Percentiles rank a stretch among this genome's conserved stretches.
These are phyloP conservation scores for Orientallactaga bullata DNA, from an alignment of 2,113 vertebrate genomes.

Conservation along the genomic window DNA sequence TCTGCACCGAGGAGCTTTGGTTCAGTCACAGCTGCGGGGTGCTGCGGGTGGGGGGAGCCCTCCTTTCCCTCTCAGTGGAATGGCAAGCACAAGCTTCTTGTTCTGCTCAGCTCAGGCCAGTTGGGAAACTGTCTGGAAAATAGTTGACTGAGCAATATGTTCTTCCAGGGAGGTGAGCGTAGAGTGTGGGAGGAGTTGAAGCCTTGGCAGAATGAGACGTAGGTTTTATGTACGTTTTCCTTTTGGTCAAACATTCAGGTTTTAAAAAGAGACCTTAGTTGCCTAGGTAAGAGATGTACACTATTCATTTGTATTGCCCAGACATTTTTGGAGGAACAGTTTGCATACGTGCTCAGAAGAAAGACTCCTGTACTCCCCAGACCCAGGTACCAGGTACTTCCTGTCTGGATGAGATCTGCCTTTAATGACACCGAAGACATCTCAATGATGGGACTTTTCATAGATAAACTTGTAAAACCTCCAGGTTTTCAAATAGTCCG, in stretches of 20 bases:
- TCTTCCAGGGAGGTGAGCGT: background rate
- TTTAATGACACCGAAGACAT: background rate
- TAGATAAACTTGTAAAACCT: background rate
- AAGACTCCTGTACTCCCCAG: background rate
- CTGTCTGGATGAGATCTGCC: background rate
- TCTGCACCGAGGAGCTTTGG: too few relatives aligned
- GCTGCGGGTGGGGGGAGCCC: too few relatives aligned
- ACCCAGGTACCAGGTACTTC: too few relatives aligned
- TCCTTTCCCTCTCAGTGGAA: too few relatives aligned
- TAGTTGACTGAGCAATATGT: background rate
- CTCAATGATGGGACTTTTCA: background rate
- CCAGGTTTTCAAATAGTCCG: too few relatives aligned
- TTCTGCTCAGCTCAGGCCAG: constrained; percentile 36
- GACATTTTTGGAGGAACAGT: background rate
- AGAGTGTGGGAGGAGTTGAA: too few relatives aligned
- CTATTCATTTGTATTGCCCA: background rate
- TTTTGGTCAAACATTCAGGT: background rate
- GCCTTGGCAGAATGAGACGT: too few relatives aligned
- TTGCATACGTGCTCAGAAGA: background rate
- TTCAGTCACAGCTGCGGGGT: too few relatives aligned
- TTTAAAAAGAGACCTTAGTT: constrained; percentile 3
- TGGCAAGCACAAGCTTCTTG: too few relatives aligned
- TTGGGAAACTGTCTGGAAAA: constrained; percentile 28
- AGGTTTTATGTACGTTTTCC: background rate
- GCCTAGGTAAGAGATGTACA: background rate